phyloP scores from a whole-genome alignment of 2,113 vertebrate genomes.

The Alouatta palliata region DNA sequence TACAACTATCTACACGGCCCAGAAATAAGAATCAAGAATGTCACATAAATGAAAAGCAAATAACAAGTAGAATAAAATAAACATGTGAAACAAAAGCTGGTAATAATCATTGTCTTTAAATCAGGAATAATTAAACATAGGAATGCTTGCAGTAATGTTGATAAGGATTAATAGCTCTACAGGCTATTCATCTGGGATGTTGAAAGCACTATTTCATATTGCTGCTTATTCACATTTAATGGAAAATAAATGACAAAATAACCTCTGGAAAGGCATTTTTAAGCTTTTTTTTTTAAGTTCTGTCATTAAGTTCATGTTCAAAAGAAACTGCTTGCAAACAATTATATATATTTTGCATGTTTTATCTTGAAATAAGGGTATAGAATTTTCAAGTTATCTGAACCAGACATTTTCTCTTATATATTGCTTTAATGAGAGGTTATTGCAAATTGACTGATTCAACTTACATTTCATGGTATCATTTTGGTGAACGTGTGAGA shows the following conservation, averaged over 20 bases:
- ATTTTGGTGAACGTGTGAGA: neutral
- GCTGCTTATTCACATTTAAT: neutral
- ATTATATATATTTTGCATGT: neutral
- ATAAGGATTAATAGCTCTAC: neutral
- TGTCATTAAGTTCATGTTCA: neutral
- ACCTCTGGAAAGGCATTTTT: neutral
- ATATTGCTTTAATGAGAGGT: neutral
- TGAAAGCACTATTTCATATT: neutral
- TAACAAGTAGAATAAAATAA: neutral
- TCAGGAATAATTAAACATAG: neutral
- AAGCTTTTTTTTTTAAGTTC: neutral
- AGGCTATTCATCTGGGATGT: neutral
- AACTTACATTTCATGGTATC: neutral
- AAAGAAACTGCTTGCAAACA: neutral
- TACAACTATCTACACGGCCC: neutral
- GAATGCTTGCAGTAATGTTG: neutral
- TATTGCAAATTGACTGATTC: neutral
- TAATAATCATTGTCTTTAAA: neutral
- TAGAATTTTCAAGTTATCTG: neutral
- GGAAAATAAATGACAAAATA: slow-evolving; percentile 8
- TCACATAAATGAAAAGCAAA: neutral
- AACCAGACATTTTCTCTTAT: neutral
- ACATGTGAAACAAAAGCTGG: neutral
- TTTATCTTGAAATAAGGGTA: slow-evolving; percentile 24
- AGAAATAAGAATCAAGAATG: neutral